A percentile compares a stretch with the other conserved stretches of the same genome.
Conservation (phyloP, 2,888 invertebrate species). For the Ormyrus rosae region DNA sequence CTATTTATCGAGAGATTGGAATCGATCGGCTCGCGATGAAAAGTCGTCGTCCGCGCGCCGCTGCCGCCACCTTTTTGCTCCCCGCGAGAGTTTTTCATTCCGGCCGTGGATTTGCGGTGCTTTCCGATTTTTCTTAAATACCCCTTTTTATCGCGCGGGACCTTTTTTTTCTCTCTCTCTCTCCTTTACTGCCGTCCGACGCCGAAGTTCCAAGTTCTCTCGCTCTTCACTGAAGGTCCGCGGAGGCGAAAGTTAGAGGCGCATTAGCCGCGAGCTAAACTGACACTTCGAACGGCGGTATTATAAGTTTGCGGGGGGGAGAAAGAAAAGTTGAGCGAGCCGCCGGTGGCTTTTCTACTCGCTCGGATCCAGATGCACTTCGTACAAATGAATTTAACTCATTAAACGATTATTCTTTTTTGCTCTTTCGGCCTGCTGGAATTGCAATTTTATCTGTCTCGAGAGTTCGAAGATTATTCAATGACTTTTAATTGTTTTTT, state of each 20-base stretch:
- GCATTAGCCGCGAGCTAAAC: slow-evolving; percentile 31
- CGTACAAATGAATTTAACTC: neutral
- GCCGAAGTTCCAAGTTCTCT: neutral
- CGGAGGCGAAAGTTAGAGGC: slow-evolving; percentile 24
- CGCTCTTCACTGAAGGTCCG: neutral
- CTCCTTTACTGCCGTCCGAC: neutral
- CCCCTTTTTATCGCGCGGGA: slow-evolving; percentile 10
- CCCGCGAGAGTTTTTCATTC: neutral
- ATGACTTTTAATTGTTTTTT: no score
- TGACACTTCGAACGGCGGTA: slow-evolving; percentile 8
- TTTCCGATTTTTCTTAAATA: slow-evolving; percentile 23
- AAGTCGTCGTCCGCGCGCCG: slow-evolving; percentile 1
- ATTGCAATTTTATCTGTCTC: no score
- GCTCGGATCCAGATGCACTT: neutral
- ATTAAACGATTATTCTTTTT: neutral
- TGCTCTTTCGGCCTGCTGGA: no score
- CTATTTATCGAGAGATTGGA: slow-evolving; percentile 23
- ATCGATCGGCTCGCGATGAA: slow-evolving; percentile 35
- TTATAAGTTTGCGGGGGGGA: slow-evolving; percentile 6
- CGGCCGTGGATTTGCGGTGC: no score
- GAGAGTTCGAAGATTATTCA: no score
- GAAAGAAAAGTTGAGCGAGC: no score
- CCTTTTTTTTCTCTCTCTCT: neutral
- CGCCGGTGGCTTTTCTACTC: neutral
- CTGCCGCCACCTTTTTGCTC: neutral